A percentile compares a stretch with the other conserved stretches of the same genome.
Evolutionary conservation across 2,797 vertebrate species (phyloP).

Genomic region (Paguma larvata): DNA sequence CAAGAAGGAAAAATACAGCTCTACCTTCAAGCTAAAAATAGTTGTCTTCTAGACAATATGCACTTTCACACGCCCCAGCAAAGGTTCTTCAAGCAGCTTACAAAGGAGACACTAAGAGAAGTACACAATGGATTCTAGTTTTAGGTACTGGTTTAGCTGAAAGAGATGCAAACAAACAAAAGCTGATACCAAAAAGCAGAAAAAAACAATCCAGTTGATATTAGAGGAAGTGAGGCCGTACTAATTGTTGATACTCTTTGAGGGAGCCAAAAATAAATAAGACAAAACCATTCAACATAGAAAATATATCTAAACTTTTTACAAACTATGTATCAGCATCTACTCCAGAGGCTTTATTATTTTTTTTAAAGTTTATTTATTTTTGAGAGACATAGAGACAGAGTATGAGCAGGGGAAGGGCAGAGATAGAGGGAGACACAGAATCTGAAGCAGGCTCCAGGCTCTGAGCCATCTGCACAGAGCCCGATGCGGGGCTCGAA

Average conservation of each 20-base stretch:
- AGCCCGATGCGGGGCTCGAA: too few relatives aligned
- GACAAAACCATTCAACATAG: background rate
- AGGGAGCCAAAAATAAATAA: constrained; percentile 38
- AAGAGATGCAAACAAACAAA: constrained; percentile 57
- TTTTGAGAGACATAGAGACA: too few relatives aligned
- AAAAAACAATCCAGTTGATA: background rate
- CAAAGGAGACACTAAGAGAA: background rate
- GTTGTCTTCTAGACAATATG: constrained; percentile 56
- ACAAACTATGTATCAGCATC: constrained; percentile 4
- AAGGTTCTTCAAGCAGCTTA: constrained; percentile 34
- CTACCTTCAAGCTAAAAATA: constrained; percentile 77
- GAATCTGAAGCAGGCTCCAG: too few relatives aligned
- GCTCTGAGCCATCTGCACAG: too few relatives aligned
- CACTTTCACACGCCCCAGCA: background rate
- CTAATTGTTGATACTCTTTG: background rate
- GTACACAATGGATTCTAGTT: background rate
- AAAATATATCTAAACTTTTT: constrained; percentile 20
- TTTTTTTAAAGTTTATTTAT: too few relatives aligned
- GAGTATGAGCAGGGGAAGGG: too few relatives aligned
- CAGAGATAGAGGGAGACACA: too few relatives aligned
- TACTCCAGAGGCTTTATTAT: constrained; percentile 11
- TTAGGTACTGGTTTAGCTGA: constrained; percentile 32
- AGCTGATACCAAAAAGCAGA: constrained; percentile 6
- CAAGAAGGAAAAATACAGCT: constrained; percentile 67
- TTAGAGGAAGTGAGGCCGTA: constrained; percentile 16